These are phyloP conservation scores for Cancer borealis DNA, from an alignment of 2,888 invertebrate genomes.

Conservation along the genomic window DNA sequence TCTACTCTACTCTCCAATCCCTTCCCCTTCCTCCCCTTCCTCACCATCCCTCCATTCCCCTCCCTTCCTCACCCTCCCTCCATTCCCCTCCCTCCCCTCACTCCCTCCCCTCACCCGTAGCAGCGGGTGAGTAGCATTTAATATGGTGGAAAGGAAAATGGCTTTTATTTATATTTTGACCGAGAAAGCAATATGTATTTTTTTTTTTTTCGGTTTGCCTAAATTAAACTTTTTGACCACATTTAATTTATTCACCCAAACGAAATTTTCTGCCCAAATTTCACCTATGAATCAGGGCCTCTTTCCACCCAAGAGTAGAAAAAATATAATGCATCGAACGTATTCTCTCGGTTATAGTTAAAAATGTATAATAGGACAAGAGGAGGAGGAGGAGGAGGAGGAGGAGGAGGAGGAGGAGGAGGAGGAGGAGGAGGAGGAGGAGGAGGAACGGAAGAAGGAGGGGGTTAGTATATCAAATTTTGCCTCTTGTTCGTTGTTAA, in stretches of 20 bases:
- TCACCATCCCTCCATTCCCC: background rate
- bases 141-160: conserved; percentile 36
- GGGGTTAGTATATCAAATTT: background rate
- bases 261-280: background rate
- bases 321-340: background rate
- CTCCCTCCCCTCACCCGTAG: background rate
- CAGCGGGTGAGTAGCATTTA: background rate
- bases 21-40: background rate
- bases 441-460: background rate
- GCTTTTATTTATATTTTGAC: conserved; percentile 24
- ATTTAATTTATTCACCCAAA: background rate
- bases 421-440: background rate
- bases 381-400: background rate
- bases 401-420: conserved; percentile 4
- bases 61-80: background rate
- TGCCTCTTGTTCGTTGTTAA: background rate
- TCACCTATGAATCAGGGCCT: background rate
- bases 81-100: background rate
- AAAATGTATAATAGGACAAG: background rate
- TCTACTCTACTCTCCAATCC: background rate
- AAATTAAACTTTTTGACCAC: conserved; percentile 10
- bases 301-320: background rate
- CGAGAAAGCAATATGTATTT: background rate
- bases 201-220: background rate
- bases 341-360: background rate